phyloP scores from a whole-genome alignment of 2,888 invertebrate species.

The Hyposoter didymator region DNA sequence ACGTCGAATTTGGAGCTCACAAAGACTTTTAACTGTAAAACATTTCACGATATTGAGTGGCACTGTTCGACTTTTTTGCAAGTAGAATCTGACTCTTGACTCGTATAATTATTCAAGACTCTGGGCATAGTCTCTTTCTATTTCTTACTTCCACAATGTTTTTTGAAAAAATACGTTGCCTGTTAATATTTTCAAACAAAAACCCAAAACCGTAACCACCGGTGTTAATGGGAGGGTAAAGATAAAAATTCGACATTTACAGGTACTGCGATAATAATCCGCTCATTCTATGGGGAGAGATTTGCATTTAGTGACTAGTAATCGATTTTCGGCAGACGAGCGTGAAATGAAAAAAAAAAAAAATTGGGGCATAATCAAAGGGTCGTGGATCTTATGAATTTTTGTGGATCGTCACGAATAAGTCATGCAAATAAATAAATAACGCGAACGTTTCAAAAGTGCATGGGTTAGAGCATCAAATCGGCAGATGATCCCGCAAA shows the following conservation, averaged over 20 bases:
- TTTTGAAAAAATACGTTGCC: neutral
- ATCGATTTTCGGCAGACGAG: constrained; percentile 12
- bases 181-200: neutral
- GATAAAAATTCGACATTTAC: neutral
- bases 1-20: constrained; percentile 23
- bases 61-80: neutral
- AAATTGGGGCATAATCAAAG: neutral
- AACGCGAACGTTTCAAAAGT: neutral
- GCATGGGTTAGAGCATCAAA: neutral
- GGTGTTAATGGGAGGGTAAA: neutral
- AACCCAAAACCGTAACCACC: neutral
- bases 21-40: constrained; percentile 12
- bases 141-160: neutral
- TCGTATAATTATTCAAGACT: neutral
- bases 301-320: constrained; percentile 38
- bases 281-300: neutral
- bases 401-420: neutral
- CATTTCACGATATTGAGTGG: constrained; percentile 21
- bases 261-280: neutral
- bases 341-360: constrained; percentile 8
- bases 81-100: neutral
- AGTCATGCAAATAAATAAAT: constrained; percentile 33
- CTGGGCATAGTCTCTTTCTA: neutral
- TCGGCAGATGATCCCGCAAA: neutral
- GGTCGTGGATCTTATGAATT: neutral